Percentiles rank a stretch among this genome's conserved stretches.
Conservation (phyloP, 2,113 vertebrate species). For the Mus musculus region GRCm39 chr13:95585001-95585500, state of each 20-base stretch:
- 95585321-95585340: neutral
- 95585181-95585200: neutral
- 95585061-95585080: neutral
- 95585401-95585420: neutral
- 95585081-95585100: neutral
- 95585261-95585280: neutral
- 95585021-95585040: too few species aligned
- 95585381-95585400: conserved; percentile 13
- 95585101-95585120: neutral
- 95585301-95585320: neutral
- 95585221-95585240: neutral
- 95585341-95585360: conserved; percentile 28
- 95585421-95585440: neutral
- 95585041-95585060: neutral
- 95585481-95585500: neutral
- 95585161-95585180: neutral
- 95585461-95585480: neutral
- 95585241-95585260: neutral
- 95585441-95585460: neutral
- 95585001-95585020: too few species aligned
- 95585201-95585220: too few species aligned
- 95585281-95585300: too few species aligned
- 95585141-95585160: neutral
- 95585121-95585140: neutral
- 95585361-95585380: neutral